Conservation (phyloP, 2,113 vertebrate species). For the Thalassarche chlororhynchos region DNA sequence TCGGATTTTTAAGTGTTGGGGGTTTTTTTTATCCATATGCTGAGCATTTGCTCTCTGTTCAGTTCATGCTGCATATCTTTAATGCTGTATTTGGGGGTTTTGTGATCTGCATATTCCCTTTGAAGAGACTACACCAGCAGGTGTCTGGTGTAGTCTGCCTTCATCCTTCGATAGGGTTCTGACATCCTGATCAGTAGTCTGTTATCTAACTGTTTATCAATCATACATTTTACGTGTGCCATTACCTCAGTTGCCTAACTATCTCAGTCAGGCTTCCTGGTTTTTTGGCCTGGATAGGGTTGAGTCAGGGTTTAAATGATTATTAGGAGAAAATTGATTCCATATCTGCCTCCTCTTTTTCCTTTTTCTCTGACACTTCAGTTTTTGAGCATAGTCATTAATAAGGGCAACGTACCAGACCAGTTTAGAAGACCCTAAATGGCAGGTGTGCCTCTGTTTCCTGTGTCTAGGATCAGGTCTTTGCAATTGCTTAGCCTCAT, state of each 20-base stretch:
- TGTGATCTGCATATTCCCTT: neutral
- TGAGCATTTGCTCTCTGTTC: neutral
- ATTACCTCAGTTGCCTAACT: neutral
- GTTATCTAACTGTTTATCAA: neutral
- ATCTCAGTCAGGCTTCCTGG: neutral
- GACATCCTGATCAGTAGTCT: neutral
- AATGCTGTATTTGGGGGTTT: neutral
- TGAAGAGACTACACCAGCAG: neutral
- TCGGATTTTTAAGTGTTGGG: neutral
- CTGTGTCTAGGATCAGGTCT: neutral
- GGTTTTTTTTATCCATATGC: neutral
- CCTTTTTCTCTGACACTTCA: neutral
- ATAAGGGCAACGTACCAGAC: fast-evolving
- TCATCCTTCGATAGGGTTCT: neutral
- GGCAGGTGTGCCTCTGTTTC: neutral
- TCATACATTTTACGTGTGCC: neutral
- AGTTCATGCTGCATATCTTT: neutral
- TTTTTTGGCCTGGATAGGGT: neutral
- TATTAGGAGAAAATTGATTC: neutral
- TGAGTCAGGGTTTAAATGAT: neutral
- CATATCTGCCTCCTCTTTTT: neutral
- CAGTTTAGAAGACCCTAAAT: neutral
- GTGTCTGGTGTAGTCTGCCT: neutral
- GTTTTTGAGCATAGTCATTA: neutral
- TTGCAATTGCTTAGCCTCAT: neutral